phyloP scores from a whole-genome alignment of 1,140 invertebrate genomes.

The Scaptomyza montana region DNA sequence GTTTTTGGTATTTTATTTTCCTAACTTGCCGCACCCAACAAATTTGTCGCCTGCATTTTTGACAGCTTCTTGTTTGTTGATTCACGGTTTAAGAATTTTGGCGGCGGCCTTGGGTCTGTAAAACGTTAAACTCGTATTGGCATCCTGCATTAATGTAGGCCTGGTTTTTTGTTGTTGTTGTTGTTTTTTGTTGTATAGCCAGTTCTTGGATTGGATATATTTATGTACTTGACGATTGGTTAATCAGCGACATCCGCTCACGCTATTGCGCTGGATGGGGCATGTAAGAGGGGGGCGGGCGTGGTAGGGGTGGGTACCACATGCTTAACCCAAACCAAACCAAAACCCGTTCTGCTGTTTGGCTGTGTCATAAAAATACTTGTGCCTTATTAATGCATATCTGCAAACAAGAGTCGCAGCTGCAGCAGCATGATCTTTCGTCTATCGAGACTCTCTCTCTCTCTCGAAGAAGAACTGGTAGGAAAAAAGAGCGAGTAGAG shows the following conservation, averaged over 20 bases:
- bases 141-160: constrained; percentile 34
- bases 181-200: background rate
- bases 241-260: constrained; percentile 66
- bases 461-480: too few species aligned
- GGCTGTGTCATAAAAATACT: constrained; percentile 66
- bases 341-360: constrained; percentile 53
- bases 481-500: too few species aligned
- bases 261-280: too few species aligned
- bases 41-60: constrained; percentile 22
- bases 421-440: constrained; percentile 20
- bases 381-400: constrained; percentile 45
- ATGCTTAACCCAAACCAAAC: too few species aligned
- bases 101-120: constrained; percentile 26
- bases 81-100: background rate
- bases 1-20: background rate
- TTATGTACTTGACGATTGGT: constrained; percentile 49
- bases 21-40: constrained; percentile 38
- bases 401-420: constrained; percentile 18
- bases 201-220: constrained; percentile 6
- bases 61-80: background rate
- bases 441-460: constrained; percentile 5
- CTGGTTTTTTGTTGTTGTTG: background rate
- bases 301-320: background rate
- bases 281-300: background rate
- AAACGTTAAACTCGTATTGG: constrained; percentile 1